These are phyloP conservation scores for Agrochola circellaris DNA, from an alignment of 2,888 invertebrate species.

Conservation along the genomic window DNA sequence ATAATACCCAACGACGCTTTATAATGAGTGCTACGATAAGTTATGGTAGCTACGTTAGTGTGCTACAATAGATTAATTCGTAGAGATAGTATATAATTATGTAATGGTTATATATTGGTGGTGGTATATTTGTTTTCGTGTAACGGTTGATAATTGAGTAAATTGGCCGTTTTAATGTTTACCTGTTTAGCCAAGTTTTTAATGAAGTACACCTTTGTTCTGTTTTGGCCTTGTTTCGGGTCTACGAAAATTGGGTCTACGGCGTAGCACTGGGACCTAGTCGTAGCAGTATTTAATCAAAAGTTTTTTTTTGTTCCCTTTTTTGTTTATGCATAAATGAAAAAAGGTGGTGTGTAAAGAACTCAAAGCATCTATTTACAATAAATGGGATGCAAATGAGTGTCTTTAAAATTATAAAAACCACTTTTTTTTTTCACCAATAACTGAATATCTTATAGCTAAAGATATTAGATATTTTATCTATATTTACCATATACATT, in stretches of 20 bases:
- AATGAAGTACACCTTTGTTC: slow-evolving; percentile 31
- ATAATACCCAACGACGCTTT: slow-evolving; percentile 77
- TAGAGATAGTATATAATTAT: slow-evolving; percentile 34
- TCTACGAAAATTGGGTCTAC: slow-evolving; percentile 47
- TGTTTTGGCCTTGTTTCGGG: slow-evolving; percentile 20
- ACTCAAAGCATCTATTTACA: not conserved
- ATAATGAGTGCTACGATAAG: slow-evolving; percentile 72
- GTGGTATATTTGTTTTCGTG: slow-evolving; percentile 40
- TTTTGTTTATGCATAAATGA: not conserved
- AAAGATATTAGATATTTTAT: not conserved
- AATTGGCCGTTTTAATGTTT: slow-evolving; percentile 19
- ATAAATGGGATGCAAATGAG: not conserved
- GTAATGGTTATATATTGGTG: slow-evolving; percentile 13
- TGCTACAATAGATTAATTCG: slow-evolving; percentile 42
- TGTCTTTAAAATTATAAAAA: not conserved
- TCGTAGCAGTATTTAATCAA: slow-evolving; percentile 8
- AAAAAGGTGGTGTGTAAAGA: not conserved
- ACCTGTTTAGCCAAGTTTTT: slow-evolving; percentile 18
- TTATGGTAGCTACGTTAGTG: slow-evolving; percentile 65
- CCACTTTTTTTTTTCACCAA: not conserved
- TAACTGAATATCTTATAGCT: not conserved
- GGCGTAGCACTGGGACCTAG: slow-evolving; percentile 38
- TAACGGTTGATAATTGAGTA: slow-evolving; percentile 7
- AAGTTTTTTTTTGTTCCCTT: not conserved
- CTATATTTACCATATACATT: slow-evolving; percentile 32